Conservation (phyloP, 2,888 invertebrate species). For the Seira ritae region DNA sequence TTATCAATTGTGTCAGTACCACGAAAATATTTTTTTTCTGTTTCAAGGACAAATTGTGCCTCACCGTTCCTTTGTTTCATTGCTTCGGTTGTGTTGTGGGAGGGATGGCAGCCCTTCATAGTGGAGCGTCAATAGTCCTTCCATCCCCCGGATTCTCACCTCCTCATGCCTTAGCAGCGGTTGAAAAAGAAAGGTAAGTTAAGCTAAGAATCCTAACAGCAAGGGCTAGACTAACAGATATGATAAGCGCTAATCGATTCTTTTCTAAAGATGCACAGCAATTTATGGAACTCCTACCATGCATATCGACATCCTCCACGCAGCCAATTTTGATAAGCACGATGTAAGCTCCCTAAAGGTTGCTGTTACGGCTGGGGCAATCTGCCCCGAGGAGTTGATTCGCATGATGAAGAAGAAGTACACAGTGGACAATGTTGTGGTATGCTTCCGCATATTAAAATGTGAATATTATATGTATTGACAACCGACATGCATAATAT, state of each 20-base stretch:
- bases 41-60: conserved; percentile 69
- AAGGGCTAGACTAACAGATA: not conserved
- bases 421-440: conserved; percentile 65
- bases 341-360: conserved; percentile 76
- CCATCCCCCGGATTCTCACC: conserved; percentile 81
- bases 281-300: conserved; percentile 89
- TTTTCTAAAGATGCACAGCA: conserved; percentile 80
- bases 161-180: conserved; percentile 77
- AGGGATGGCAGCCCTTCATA: conserved; percentile 79
- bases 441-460: conserved; percentile 54
- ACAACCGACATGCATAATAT: not conserved
- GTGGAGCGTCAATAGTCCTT: conserved; percentile 81
- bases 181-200: conserved; percentile 61
- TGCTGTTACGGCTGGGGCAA: conserved; percentile 85
- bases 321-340: conserved; percentile 77
- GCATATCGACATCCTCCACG: conserved; percentile 85
- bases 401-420: conserved; percentile 74
- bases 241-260: not conserved
- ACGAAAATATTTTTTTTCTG: not conserved
- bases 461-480: not conserved
- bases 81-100: conserved; percentile 85
- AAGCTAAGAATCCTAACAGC: not conserved
- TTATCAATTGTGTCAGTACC: conserved; percentile 11
- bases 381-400: conserved; percentile 80
- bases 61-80: conserved; percentile 86